These are phyloP conservation scores for Lipotes vexillifer DNA, from an alignment of 2,113 vertebrate genomes.

Conservation along the genomic window DNA sequence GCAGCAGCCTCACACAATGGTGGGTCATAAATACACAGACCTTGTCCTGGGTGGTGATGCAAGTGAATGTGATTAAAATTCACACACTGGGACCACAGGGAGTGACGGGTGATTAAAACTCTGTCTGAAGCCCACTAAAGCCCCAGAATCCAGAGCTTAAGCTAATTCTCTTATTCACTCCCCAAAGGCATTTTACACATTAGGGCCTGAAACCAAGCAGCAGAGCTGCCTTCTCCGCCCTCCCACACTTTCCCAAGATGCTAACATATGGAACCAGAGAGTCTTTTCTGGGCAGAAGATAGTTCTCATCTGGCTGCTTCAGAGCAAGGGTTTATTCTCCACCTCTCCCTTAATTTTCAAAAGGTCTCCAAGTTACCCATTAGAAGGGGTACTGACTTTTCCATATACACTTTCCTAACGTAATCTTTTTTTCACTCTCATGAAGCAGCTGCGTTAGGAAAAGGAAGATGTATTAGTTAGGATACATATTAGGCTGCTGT, in stretches of 20 bases:
- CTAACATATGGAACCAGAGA: conserved; percentile 19
- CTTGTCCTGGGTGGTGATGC: not conserved
- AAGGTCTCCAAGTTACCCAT: not conserved
- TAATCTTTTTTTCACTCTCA: not conserved
- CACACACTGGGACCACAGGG: conserved; percentile 24
- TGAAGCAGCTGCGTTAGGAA: not conserved
- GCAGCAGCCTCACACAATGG: not conserved
- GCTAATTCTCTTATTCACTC: conserved; percentile 59
- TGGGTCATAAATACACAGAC: not conserved
- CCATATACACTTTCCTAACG: not conserved
- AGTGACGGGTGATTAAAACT: conserved; percentile 47
- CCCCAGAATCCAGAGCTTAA: conserved; percentile 64
- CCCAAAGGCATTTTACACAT: conserved; percentile 41
- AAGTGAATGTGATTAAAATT: conserved; percentile 55
- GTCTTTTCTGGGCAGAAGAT: not conserved
- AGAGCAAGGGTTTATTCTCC: not conserved
- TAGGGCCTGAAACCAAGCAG: not conserved
- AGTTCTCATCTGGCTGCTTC: not conserved
- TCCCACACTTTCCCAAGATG: not conserved
- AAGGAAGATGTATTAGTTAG: not conserved
- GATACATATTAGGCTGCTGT: not conserved
- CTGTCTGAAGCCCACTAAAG: conserved; percentile 60
- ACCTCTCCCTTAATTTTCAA: not conserved
- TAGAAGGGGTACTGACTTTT: conserved; percentile 3
- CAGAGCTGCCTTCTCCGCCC: not conserved